Percentiles rank a stretch among this genome's conserved stretches.
Evolutionary conservation across 2,113 vertebrate species (phyloP).

Genomic region (Tursiops truncatus): DNA sequence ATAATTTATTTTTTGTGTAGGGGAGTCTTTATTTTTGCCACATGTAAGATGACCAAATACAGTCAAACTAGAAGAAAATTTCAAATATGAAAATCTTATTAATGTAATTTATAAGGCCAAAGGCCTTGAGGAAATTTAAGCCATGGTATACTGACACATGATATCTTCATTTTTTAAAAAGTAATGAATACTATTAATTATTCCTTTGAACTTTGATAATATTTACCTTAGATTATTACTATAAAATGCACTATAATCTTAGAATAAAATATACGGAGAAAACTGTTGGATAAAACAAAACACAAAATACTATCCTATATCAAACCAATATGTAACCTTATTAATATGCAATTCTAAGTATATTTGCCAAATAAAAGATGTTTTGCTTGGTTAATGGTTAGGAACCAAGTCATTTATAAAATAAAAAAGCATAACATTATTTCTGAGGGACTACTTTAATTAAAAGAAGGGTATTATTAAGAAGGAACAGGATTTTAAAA

Average conservation of each 20-base stretch:
- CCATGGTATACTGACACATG: not conserved
- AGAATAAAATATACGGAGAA: not conserved
- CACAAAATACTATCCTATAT: not conserved
- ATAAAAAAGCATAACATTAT: not conserved
- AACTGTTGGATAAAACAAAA: not conserved
- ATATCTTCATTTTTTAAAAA: not conserved
- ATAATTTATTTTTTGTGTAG: not conserved
- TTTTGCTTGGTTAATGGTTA: not conserved
- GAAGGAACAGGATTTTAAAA: not conserved
- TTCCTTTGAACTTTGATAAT: not conserved
- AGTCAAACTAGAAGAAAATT: not conserved
- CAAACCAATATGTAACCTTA: not conserved
- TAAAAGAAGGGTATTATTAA: not conserved
- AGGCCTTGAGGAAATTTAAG: not conserved
- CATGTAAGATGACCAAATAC: not conserved
- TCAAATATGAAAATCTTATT: not conserved
- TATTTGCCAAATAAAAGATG: not conserved
- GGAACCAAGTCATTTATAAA: constrained; percentile 4
- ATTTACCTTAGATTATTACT: not conserved
- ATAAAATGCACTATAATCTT: not conserved
- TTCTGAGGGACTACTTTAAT: not conserved
- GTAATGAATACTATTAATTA: not conserved
- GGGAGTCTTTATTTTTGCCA: not conserved
- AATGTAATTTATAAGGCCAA: not conserved
- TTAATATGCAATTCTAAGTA: not conserved